Conservation (phyloP, 2,888 invertebrate genomes). For the Encarsia formosa region DNA sequence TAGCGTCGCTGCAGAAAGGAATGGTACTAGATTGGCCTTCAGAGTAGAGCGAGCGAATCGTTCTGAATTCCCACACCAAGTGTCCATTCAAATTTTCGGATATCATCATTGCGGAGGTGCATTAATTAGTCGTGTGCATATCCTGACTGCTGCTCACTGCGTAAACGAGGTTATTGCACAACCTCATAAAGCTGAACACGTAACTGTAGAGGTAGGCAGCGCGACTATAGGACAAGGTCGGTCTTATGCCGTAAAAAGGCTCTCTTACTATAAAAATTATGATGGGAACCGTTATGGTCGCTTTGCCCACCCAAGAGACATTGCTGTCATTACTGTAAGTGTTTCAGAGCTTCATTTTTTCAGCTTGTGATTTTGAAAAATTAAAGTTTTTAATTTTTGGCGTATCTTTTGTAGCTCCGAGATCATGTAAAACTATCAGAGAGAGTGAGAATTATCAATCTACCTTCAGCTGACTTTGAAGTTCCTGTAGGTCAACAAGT, state of each 20-base stretch:
- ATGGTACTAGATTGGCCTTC: no score
- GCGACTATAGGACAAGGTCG: not conserved
- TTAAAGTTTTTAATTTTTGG: no score
- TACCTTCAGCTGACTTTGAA: not conserved
- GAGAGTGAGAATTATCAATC: not conserved
- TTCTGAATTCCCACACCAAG: slow-evolving; percentile 5
- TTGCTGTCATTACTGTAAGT: slow-evolving; percentile 17
- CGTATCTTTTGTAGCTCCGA: not conserved
- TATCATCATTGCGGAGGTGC: slow-evolving; percentile 2
- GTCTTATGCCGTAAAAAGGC: not conserved
- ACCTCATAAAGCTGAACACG: no score
- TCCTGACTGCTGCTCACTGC: slow-evolving; percentile 10
- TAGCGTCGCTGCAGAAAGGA: no score
- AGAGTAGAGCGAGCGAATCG: no score
- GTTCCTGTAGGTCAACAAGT: not conserved
- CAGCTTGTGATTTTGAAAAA: no score
- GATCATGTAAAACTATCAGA: not conserved
- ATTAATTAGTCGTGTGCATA: not conserved
- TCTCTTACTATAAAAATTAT: not conserved
- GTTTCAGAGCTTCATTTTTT: no score
- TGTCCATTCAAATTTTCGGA: not conserved
- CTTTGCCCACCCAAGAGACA: slow-evolving; percentile 1
- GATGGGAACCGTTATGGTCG: not conserved
- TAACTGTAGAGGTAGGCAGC: slow-evolving; percentile 5
- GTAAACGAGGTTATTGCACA: no score